Percentiles rank a stretch among this genome's conserved stretches.
These are phyloP conservation scores for Vidua macroura DNA, from an alignment of 2,113 vertebrate genomes.

Conservation along the genomic window DNA sequence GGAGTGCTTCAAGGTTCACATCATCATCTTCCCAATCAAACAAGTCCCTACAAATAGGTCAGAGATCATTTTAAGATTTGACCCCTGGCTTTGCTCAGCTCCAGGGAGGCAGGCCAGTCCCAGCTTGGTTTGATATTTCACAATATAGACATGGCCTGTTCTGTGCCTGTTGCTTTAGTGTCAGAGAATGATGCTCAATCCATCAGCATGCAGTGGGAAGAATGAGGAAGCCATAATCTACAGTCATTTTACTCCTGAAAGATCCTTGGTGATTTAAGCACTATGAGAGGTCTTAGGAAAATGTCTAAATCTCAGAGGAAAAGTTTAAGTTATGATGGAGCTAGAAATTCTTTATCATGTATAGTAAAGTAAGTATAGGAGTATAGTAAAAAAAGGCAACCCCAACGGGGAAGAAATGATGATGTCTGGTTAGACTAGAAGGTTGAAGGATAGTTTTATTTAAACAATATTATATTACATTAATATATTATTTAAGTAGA, in stretches of 20 bases:
- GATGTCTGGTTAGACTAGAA: no score
- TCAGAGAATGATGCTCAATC: neutral
- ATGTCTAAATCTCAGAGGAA: neutral
- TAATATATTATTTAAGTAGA: no score
- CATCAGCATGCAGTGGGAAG: neutral
- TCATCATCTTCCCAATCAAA: neutral
- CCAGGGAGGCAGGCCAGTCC: neutral
- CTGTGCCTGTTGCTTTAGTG: neutral
- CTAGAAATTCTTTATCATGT: neutral
- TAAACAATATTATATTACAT: no score
- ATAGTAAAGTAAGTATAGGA: no score
- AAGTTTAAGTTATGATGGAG: neutral
- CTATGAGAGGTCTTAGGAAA: neutral
- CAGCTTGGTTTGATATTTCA: neutral
- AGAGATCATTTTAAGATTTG: neutral
- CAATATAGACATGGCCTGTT: neutral
- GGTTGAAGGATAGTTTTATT: no score
- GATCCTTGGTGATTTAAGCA: neutral
- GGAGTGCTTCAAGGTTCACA: neutral
- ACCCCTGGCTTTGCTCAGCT: neutral
- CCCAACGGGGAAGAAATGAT: no score
- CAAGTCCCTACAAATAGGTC: neutral
- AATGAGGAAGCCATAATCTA: neutral
- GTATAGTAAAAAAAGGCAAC: no score
- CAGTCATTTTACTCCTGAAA: neutral